Conservation (phyloP, 2,113 vertebrate genomes). For the Propithecus coquereli region DNA sequence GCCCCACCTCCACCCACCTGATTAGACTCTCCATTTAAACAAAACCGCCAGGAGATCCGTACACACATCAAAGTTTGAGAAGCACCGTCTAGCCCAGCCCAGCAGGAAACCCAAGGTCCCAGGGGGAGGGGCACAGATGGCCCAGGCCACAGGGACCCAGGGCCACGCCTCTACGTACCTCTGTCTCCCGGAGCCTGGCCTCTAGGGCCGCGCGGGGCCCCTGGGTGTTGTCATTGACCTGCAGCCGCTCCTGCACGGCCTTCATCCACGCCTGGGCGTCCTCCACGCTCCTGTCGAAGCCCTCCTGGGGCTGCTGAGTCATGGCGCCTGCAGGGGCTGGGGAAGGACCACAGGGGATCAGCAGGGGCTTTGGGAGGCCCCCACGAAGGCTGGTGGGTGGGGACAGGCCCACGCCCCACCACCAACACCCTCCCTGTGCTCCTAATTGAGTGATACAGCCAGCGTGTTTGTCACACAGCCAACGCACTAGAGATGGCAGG, state of each 20-base stretch:
- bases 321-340: conserved; percentile 82
- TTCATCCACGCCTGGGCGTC: conserved; percentile 91
- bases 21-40: neutral
- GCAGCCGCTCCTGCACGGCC: conserved; percentile 88
- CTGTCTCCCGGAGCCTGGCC: conserved; percentile 90
- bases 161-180: conserved; percentile 81
- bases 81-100: neutral
- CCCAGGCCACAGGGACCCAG: fast-evolving
- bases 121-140: fast-evolving
- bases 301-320: conserved; percentile 91
- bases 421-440: neutral
- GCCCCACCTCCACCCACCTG: neutral
- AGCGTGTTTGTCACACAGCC: neutral
- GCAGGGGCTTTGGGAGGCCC: fast-evolving
- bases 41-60: neutral
- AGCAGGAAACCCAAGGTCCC: neutral
- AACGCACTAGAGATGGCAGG: neutral
- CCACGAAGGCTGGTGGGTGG: neutral
- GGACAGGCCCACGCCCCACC: neutral
- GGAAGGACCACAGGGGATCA: neutral
- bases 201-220: conserved; percentile 92
- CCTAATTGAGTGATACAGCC: fast-evolving
- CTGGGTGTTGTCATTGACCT: conserved; percentile 91
- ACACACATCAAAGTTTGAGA: neutral
- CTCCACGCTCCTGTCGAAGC: conserved; percentile 88